phyloP scores from a whole-genome alignment of 2,113 vertebrate species.

The Nannobrachium achirus region DNA sequence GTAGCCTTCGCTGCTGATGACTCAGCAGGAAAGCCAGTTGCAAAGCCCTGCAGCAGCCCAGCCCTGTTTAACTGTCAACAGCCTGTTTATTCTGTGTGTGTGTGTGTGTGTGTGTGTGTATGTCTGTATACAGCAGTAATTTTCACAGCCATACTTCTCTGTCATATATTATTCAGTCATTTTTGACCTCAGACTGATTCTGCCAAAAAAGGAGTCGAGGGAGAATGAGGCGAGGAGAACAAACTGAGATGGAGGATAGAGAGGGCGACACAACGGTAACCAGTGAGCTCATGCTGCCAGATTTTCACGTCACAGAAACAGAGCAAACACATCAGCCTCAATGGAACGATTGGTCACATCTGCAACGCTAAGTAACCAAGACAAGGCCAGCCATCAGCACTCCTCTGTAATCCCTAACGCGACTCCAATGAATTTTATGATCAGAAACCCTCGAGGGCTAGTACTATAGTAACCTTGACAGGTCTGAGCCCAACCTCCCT shows the following conservation, averaged over 20 bases:
- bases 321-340: slow-evolving; percentile 6
- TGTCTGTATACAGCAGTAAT: not conserved
- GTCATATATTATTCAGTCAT: slow-evolving; percentile 24
- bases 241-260: slow-evolving; percentile 7
- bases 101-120: not conserved
- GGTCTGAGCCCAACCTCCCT: not conserved
- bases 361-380: slow-evolving; percentile 1
- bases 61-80: slow-evolving; percentile 3
- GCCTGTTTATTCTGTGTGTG: slow-evolving; percentile 4
- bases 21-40: not conserved
- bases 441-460: slow-evolving; percentile 8
- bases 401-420: not conserved
- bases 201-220: not conserved
- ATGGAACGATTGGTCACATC: slow-evolving; percentile 4
- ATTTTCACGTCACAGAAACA: slow-evolving; percentile 19
- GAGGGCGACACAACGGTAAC: slow-evolving; percentile 7
- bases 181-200: slow-evolving; percentile 25
- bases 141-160: not conserved
- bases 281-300: slow-evolving; percentile 3
- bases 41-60: slow-evolving; percentile 1
- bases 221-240: not conserved
- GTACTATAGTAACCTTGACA: not conserved
- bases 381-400: not conserved
- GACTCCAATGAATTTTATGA: not conserved
- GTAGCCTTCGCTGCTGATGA: not conserved